Conservation (phyloP, 1,140 invertebrate species). For the Scaptomyza hsui region DNA sequence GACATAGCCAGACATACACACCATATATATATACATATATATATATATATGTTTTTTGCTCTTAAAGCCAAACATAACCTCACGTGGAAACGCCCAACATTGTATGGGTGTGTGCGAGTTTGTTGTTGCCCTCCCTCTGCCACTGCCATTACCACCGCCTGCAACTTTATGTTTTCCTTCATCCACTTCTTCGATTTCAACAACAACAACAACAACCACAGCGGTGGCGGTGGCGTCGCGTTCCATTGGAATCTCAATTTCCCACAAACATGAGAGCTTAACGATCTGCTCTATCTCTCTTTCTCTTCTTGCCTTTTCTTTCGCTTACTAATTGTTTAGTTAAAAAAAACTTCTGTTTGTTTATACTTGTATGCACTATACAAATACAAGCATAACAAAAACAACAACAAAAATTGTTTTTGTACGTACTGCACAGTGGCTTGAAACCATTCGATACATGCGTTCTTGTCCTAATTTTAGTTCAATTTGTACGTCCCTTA, state of each 20-base stretch:
- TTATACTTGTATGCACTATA: slow-evolving; percentile 54
- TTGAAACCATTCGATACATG: neutral
- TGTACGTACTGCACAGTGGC: slow-evolving; percentile 22
- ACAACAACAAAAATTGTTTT: slow-evolving; percentile 18
- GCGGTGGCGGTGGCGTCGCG: neutral
- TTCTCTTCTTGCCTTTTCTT: neutral
- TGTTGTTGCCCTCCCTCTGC: slow-evolving; percentile 29
- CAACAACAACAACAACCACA: slow-evolving; percentile 9
- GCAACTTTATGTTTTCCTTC: slow-evolving; percentile 70
- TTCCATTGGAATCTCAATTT: slow-evolving; percentile 50
- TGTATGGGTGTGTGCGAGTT: slow-evolving; percentile 31
- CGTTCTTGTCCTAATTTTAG: too few relatives aligned
- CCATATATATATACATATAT: neutral
- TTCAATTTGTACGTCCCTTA: too few relatives aligned
- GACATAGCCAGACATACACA: slow-evolving; percentile 12
- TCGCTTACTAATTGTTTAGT: slow-evolving; percentile 59
- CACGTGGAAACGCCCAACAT: slow-evolving; percentile 81
- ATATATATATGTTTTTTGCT: slow-evolving; percentile 20
- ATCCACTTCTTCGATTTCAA: slow-evolving; percentile 52
- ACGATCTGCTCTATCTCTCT: neutral
- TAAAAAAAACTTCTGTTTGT: slow-evolving; percentile 58
- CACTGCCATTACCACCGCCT: slow-evolving; percentile 7
- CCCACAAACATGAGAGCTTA: slow-evolving; percentile 38
- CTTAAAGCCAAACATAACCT: slow-evolving; percentile 71
- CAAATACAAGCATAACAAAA: slow-evolving; percentile 32